Percentiles rank a stretch among this genome's conserved stretches.
These are phyloP conservation scores for Eulacestoma nigropectus DNA, from an alignment of 2,113 vertebrate species.

Conservation along the genomic window DNA sequence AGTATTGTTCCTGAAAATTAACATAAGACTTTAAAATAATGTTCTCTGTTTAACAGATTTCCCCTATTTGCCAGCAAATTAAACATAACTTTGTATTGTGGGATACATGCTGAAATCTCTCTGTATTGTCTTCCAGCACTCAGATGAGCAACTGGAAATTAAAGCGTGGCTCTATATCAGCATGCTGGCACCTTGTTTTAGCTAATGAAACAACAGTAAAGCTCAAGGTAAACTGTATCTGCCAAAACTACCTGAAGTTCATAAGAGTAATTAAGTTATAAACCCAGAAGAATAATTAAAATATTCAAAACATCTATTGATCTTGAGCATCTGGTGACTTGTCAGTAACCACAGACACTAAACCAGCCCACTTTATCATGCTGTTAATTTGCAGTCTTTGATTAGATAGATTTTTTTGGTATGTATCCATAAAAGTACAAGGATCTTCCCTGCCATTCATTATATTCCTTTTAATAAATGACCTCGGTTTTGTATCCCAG, in stretches of 20 bases:
- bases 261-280: slow-evolving; percentile 44
- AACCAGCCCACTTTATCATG: not conserved
- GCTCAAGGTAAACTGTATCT: slow-evolving; percentile 17
- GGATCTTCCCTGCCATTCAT: not conserved
- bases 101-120: not conserved
- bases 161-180: not conserved
- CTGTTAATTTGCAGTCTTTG: slow-evolving; percentile 23
- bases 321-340: slow-evolving; percentile 47
- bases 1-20: not conserved
- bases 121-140: not conserved
- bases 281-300: slow-evolving; percentile 50
- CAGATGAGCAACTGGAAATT: not conserved
- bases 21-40: not conserved
- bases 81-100: not conserved
- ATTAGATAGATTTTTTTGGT: slow-evolving; percentile 10
- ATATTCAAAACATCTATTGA: slow-evolving; percentile 37
- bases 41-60: not conserved
- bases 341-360: slow-evolving; percentile 18
- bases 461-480: not conserved
- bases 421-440: not conserved
- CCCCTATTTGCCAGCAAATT: not conserved
- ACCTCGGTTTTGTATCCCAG: slow-evolving; percentile 7
- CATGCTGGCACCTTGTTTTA: not conserved
- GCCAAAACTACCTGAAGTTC: slow-evolving; percentile 41
- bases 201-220: not conserved